A percentile compares a stretch with the other conserved stretches of the same genome.
These are phyloP conservation scores for Serripes groenlandicus DNA, from an alignment of 2,888 invertebrate species.

Conservation along the genomic window DNA sequence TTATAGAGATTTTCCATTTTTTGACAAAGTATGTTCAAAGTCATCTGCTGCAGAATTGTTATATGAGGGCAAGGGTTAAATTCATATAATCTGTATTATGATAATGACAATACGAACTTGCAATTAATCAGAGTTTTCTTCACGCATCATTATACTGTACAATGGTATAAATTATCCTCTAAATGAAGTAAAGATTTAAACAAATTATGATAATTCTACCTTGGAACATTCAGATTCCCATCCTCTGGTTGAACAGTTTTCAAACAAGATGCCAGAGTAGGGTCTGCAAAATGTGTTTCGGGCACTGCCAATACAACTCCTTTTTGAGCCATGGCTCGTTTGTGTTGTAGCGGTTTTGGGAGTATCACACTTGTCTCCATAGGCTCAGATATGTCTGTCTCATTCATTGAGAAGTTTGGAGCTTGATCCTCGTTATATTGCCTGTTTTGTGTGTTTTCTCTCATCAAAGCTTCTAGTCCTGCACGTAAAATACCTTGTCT, in stretches of 20 bases:
- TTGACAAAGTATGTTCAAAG: too few species aligned
- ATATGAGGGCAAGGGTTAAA: too few species aligned
- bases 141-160: too few species aligned
- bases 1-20: too few species aligned
- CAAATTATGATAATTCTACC: too few species aligned
- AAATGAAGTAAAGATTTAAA: too few species aligned
- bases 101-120: too few species aligned
- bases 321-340: constrained; percentile 72
- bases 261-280: constrained; percentile 76
- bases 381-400: constrained; percentile 44
- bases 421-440: constrained; percentile 1
- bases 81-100: too few species aligned
- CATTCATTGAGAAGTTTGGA: constrained; percentile 26
- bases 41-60: too few species aligned
- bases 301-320: constrained; percentile 55
- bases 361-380: constrained; percentile 72
- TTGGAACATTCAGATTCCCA: constrained; percentile 4
- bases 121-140: too few species aligned
- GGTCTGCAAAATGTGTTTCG: constrained; percentile 77
- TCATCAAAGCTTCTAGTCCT: constrained; percentile 72
- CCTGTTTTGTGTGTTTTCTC: constrained; percentile 45
- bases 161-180: too few species aligned
- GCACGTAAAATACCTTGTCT: constrained; percentile 74
- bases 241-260: constrained; percentile 69
- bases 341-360: constrained; percentile 68